Conservation (phyloP, 1,140 invertebrate genomes). For the Sycophila sp. region DNA sequence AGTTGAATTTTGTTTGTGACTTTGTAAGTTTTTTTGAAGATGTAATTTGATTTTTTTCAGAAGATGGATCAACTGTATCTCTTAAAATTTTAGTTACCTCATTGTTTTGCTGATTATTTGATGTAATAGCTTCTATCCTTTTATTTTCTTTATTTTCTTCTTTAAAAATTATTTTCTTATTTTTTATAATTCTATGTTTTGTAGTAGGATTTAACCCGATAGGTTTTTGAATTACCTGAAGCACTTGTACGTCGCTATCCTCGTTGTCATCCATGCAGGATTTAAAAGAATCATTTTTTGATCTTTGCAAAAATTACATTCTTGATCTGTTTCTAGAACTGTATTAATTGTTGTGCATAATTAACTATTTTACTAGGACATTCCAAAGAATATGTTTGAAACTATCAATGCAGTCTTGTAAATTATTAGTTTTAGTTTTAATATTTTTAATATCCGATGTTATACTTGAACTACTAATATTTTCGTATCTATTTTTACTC, state of each 20-base stretch:
- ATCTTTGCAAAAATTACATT: not conserved
- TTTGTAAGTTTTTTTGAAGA: not conserved
- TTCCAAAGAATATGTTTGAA: not conserved
- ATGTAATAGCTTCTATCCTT: not conserved
- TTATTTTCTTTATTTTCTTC: slow-evolving; percentile 19
- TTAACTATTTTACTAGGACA: not conserved
- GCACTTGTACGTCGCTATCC: not conserved
- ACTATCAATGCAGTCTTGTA: not conserved
- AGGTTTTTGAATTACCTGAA: not conserved
- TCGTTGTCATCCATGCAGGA: not conserved
- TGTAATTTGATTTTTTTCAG: not conserved
- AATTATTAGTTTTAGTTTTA: not conserved
- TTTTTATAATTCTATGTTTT: not conserved
- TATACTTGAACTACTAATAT: not conserved
- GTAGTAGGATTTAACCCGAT: not conserved
- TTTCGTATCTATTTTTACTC: not conserved
- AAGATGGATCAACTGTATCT: not conserved
- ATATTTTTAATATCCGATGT: not conserved
- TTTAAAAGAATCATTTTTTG: not conserved
- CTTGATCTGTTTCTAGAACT: not conserved
- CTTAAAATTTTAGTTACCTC: slow-evolving; percentile 12
- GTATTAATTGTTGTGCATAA: not conserved
- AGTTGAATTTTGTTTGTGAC: not conserved
- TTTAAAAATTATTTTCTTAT: not conserved
- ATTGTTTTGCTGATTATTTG: no score